These are phyloP conservation scores for Pitangus sulphuratus DNA, from an alignment of 2,797 vertebrate species.

Conservation along the genomic window DNA sequence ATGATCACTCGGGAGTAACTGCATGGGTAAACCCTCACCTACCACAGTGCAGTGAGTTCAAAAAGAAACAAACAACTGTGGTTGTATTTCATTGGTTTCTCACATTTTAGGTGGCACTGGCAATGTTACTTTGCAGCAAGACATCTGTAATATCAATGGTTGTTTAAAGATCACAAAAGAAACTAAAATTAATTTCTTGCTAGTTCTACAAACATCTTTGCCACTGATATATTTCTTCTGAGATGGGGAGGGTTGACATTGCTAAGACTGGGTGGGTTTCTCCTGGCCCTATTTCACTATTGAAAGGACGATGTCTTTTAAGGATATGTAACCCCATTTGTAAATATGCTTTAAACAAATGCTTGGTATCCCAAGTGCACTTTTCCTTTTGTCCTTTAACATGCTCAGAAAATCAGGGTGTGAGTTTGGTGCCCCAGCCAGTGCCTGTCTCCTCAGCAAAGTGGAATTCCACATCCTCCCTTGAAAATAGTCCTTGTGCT, in stretches of 20 bases:
- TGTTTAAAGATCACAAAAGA: background rate
- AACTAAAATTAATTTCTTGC: background rate
- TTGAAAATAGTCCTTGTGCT: background rate
- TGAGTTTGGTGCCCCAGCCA: background rate
- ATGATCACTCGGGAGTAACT: background rate
- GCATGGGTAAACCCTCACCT: background rate
- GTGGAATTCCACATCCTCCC: rapidly evolving
- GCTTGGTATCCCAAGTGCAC: background rate
- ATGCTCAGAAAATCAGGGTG: background rate
- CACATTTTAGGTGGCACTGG: background rate
- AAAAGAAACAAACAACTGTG: background rate
- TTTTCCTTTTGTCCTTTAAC: background rate
- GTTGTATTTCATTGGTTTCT: background rate
- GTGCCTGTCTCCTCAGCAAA: background rate
- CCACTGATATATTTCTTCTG: background rate
- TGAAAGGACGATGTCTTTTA: background rate
- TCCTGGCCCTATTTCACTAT: background rate
- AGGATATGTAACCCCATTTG: background rate
- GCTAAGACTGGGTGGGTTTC: background rate
- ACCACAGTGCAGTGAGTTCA: background rate
- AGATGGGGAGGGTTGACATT: background rate
- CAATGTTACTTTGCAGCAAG: background rate
- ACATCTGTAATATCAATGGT: background rate
- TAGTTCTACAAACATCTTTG: background rate
- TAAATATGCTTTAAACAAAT: background rate